These are phyloP conservation scores for Ochlodes sylvanus DNA, from an alignment of 2,888 invertebrate species.

Conservation along the genomic window DNA sequence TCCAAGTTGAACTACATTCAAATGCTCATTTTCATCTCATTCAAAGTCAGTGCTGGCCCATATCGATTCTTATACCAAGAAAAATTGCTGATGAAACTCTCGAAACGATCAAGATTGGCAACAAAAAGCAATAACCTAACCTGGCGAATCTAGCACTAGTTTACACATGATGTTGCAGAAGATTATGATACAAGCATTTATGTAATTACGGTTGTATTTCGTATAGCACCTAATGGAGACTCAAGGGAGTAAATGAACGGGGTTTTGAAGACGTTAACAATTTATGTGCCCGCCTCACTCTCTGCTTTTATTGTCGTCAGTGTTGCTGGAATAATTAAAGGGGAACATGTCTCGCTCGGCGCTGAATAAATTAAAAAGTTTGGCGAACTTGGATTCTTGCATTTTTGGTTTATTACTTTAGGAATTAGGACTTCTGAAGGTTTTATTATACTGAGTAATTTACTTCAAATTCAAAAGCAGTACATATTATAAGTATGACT, in stretches of 20 bases:
- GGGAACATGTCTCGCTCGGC: slow-evolving; percentile 47
- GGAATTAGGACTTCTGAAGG: background rate
- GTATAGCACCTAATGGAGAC: slow-evolving; percentile 40
- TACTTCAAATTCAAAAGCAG: too few relatives aligned
- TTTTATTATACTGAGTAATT: background rate
- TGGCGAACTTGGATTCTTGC: slow-evolving; percentile 26
- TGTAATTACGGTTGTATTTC: slow-evolving; percentile 2
- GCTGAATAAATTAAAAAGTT: slow-evolving; percentile 52
- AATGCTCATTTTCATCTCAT: too few relatives aligned
- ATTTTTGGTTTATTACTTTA: slow-evolving; percentile 14
- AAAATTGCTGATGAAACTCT: too few relatives aligned
- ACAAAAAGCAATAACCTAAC: too few relatives aligned
- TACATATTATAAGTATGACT: too few relatives aligned
- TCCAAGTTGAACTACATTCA: too few relatives aligned
- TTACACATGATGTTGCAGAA: background rate
- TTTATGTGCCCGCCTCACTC: slow-evolving; percentile 67
- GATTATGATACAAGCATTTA: background rate
- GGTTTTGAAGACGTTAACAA: slow-evolving; percentile 77
- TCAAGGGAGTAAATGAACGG: slow-evolving; percentile 64
- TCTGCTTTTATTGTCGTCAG: slow-evolving; percentile 68
- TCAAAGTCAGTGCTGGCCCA: too few relatives aligned
- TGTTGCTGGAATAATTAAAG: slow-evolving; percentile 52
- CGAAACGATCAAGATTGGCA: too few relatives aligned
- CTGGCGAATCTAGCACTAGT: too few relatives aligned
- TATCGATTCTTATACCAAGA: too few relatives aligned